These are phyloP conservation scores for Rhizomys pruinosus DNA, from an alignment of 2,113 vertebrate genomes.

Conservation along the genomic window DNA sequence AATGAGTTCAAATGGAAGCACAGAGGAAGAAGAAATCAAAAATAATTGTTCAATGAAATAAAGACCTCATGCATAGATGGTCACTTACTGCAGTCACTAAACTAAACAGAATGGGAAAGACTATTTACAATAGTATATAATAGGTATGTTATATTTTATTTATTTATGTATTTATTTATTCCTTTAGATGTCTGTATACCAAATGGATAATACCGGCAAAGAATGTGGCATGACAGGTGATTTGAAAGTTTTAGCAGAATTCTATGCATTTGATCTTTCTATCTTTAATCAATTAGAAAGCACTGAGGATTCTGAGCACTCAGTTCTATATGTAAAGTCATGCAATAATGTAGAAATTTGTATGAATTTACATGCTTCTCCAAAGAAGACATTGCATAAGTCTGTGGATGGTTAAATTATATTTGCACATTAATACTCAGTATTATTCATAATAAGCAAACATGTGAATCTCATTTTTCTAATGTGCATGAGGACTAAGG, in stretches of 20 bases:
- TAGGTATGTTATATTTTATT: too few species aligned
- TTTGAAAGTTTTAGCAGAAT: neutral
- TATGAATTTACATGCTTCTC: neutral
- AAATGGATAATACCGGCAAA: neutral
- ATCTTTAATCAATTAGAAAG: neutral
- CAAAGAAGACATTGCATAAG: neutral
- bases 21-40: neutral
- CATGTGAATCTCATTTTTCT: neutral
- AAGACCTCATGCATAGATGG: neutral
- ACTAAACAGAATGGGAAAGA: neutral
- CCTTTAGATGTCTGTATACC: too few species aligned
- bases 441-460: neutral
- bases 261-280: neutral
- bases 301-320: neutral
- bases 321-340: neutral
- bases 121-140: neutral
- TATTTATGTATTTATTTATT: too few species aligned
- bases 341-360: neutral
- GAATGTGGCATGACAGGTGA: neutral
- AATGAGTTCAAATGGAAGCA: neutral
- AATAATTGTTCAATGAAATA: neutral
- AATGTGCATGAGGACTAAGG: neutral
- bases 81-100: neutral
- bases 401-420: neutral
- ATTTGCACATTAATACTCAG: neutral